These are phyloP conservation scores for Austrofundulus limnaeus DNA, from an alignment of 2,113 vertebrate genomes.

Conservation along the genomic window DNA sequence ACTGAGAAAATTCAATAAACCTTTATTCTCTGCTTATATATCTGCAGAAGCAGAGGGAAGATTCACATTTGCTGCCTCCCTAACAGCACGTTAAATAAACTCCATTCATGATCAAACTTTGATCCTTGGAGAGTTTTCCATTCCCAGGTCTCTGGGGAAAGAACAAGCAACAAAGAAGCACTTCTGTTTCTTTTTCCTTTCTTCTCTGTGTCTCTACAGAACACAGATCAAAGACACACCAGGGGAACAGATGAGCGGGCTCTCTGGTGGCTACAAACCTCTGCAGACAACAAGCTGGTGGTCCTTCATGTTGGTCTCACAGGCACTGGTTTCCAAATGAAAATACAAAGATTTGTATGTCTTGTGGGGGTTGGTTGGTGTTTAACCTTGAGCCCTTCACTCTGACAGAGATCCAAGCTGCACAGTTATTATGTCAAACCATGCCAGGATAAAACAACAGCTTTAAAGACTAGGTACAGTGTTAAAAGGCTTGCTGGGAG, in stretches of 20 bases:
- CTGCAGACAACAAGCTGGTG: constrained; percentile 37
- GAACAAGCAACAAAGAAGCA: constrained; percentile 47
- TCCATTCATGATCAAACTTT: constrained; percentile 36
- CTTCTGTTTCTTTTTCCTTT: constrained; percentile 14
- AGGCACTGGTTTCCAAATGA: constrained; percentile 19
- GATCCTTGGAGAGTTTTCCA: constrained; percentile 29
- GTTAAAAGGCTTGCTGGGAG: constrained; percentile 41
- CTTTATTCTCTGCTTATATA: constrained; percentile 49
- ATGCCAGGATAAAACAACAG: constrained; percentile 28
- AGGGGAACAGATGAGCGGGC: background rate
- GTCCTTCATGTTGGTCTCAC: constrained; percentile 32
- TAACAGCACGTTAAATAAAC: constrained; percentile 48
- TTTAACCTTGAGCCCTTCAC: constrained; percentile 35
- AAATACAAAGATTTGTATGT: constrained; percentile 21
- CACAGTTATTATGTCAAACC: constrained; percentile 39
- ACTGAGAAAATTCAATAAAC: constrained; percentile 51
- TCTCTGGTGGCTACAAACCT: constrained; percentile 15
- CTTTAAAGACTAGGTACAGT: constrained; percentile 37
- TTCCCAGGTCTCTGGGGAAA: constrained; percentile 49
- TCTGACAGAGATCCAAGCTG: constrained; percentile 23
- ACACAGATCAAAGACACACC: constrained; percentile 37
- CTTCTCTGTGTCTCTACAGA: constrained; percentile 7
- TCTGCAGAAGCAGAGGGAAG: constrained; percentile 13
- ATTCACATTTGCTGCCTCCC: background rate
- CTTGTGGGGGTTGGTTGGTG: constrained; percentile 20